phyloP scores from a whole-genome alignment of 1,140 invertebrate species.

The Aphelenchoides fujianensis region DNA sequence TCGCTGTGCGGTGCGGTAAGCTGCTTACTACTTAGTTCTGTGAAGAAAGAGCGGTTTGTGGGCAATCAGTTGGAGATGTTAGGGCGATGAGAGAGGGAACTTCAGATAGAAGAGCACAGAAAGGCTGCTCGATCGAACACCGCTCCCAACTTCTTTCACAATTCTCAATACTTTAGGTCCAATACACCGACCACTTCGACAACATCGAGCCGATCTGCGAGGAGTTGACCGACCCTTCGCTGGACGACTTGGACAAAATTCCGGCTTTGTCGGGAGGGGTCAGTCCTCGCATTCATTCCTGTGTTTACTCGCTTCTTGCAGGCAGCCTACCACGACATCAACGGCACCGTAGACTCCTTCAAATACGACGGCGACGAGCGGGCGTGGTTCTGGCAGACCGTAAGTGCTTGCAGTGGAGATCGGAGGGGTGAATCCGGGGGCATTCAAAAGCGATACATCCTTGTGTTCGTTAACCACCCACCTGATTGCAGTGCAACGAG shows the following conservation, averaged over 20 bases:
- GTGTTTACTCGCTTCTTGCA: too few species aligned
- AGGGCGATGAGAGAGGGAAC: too few species aligned
- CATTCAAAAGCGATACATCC: too few species aligned
- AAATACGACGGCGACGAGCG: background rate
- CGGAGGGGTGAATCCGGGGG: too few species aligned
- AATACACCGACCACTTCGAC: conserved; percentile 14
- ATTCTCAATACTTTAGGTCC: too few species aligned
- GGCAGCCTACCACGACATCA: background rate
- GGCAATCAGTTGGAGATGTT: too few species aligned
- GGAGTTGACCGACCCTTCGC: background rate
- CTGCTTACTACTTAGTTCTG: too few species aligned
- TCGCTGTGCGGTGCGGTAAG: background rate
- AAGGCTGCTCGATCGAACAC: too few species aligned
- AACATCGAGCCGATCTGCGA: conserved; percentile 4
- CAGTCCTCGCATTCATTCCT: too few species aligned
- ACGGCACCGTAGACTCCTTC: background rate
- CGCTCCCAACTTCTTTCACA: too few species aligned
- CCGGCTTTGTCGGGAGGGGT: background rate
- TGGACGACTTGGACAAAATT: conserved; percentile 2
- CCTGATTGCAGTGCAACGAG: conserved; percentile 9
- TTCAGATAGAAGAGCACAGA: too few species aligned
- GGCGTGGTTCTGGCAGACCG: background rate
- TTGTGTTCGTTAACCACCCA: background rate
- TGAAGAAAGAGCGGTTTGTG: too few species aligned
- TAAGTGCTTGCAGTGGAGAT: background rate